Base-by-base conservation (phyloP, 2,113 vertebrate genomes). In the Columba janthina region DNA sequence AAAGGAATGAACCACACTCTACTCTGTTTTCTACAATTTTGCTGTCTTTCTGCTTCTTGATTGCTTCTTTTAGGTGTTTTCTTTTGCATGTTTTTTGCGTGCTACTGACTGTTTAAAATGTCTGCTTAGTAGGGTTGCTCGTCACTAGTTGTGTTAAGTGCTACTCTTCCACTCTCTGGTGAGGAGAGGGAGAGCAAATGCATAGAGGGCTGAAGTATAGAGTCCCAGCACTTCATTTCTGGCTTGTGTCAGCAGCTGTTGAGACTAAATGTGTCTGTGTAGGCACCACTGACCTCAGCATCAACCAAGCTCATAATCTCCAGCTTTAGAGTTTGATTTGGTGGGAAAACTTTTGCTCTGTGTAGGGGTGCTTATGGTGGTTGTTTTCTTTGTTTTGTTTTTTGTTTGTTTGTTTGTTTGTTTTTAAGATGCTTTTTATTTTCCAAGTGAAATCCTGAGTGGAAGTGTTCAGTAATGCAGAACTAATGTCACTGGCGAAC, bases 231-330 rank as follows among this genome's bases (percentile, higher is more conserved):
- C 25, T 82, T 66, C 7, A 2, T 53, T 82, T 71, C 48, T 72
- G 67, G 32, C 22, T 56, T 7, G 11, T 70, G 34, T 29, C 26
- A 42, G 65, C 32, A 15, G 9, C 15, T 32, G 10, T 9, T 38
- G 76, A 67, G 71, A 7, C 48, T 22, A 9, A 50, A n/a, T 4
- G 4, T 54, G 42, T 38, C 1, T 2, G 1, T 42, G 51, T 1
- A 3, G 34, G 29, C 42, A 40, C 20, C 6, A 31, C 40, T 20
- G 57, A 25, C 20, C 56, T 65, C 61, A 24, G 31, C 61, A 62
- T 58, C 53, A 71, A 5, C 44, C 38, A 32, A 11, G 32, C 57
- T 70, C 48, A 2, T n/a, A 3, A 46, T 17, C 66, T 58, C 12
- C 25, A 75, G 32, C 53, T 75, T 34, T 56, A 21, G 32, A 71